Conservation (phyloP, 2,888 invertebrate genomes). For the Aricia artaxerxes region DNA sequence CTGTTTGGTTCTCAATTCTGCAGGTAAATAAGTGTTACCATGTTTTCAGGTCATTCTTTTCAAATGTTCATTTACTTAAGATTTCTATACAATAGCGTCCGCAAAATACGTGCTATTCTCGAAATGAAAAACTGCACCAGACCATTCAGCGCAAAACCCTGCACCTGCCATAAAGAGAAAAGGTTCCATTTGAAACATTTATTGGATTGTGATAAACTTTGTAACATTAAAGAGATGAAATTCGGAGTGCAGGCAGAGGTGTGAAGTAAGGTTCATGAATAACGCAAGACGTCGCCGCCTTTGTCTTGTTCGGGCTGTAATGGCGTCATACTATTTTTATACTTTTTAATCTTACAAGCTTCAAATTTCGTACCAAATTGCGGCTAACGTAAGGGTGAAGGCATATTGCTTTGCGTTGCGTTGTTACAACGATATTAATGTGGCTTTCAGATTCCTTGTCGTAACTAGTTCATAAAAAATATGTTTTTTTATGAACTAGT, state of each 20-base stretch:
- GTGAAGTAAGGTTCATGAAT: slow-evolving; percentile 60
- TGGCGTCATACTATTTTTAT: slow-evolving; percentile 51
- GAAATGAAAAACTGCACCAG: not conserved
- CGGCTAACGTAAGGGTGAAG: not conserved
- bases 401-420: not conserved
- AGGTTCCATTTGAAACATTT: slow-evolving; percentile 32
- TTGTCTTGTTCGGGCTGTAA: slow-evolving; percentile 58
- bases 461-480: too few species aligned
- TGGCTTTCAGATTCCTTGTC: too few species aligned
- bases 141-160: slow-evolving; percentile 2
- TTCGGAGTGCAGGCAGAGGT: slow-evolving; percentile 61
- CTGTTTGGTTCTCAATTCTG: not conserved
- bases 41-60: not conserved
- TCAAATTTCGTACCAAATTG: slow-evolving; percentile 2
- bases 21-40: not conserved
- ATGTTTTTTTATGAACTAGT: too few species aligned
- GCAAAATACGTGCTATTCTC: not conserved
- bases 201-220: slow-evolving; percentile 53
- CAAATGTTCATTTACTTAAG: not conserved
- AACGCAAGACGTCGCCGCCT: slow-evolving; percentile 63
- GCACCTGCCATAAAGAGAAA: slow-evolving; percentile 14
- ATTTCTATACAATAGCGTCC: not conserved
- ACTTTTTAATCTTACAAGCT: slow-evolving; percentile 34
- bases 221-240: slow-evolving; percentile 61
- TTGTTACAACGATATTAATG: not conserved